Conservation (phyloP, 2,797 vertebrate species). For the Pachyuromys duprasi region DNA sequence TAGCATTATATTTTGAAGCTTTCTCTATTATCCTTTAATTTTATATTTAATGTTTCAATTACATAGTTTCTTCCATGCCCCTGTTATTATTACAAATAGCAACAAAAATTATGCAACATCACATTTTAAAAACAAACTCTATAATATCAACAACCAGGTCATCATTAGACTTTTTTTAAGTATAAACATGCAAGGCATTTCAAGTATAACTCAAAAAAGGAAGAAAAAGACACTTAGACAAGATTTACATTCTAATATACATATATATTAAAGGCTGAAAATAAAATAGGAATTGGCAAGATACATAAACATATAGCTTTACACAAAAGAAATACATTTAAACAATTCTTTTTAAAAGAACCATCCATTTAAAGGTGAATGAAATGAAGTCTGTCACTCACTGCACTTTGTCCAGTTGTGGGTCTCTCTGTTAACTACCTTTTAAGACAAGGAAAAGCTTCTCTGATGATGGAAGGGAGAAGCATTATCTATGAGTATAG, state of each 20-base stretch:
- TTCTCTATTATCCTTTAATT: slow-evolving; percentile 67
- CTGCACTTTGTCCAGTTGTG: not conserved
- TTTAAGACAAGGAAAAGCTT: not conserved
- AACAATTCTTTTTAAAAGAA: not conserved
- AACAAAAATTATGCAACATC: slow-evolving; percentile 47
- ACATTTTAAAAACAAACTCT: slow-evolving; percentile 58
- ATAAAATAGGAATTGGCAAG: not conserved
- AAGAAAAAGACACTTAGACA: not conserved
- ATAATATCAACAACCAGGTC: slow-evolving; percentile 20
- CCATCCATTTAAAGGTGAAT: not conserved
- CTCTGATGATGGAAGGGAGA: too few relatives aligned
- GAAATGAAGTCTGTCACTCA: not conserved
- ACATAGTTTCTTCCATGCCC: not conserved
- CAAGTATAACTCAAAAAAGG: slow-evolving; percentile 21
- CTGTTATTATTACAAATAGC: slow-evolving; percentile 15
- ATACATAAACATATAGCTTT: not conserved
- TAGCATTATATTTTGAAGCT: slow-evolving; percentile 24
- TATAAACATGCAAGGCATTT: slow-evolving; percentile 17
- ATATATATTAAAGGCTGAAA: not conserved
- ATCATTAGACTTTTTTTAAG: slow-evolving; percentile 14
- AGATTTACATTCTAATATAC: not conserved
- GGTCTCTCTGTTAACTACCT: not conserved
- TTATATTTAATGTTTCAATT: slow-evolving; percentile 73
- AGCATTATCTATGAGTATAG: too few relatives aligned
- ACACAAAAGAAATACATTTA: not conserved